These are phyloP conservation scores for Phalloptychus januarius DNA, from an alignment of 2,797 vertebrate genomes.

Conservation along the genomic window DNA sequence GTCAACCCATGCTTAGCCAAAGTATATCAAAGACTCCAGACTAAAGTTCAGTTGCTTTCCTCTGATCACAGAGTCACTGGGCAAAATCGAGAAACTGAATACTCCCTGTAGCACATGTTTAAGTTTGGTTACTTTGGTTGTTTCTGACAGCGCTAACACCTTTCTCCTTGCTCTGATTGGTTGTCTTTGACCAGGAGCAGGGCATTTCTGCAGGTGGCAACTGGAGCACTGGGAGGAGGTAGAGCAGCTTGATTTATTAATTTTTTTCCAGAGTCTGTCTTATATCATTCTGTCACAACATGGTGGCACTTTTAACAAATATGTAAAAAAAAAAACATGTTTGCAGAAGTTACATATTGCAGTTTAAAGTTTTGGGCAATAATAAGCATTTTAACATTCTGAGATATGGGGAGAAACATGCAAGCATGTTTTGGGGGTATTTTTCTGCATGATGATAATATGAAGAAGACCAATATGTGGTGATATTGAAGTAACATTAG, in stretches of 20 bases:
- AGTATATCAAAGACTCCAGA: constrained; percentile 35
- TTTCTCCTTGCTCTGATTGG: too few species aligned
- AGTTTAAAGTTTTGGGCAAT: neutral
- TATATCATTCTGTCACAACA: too few species aligned
- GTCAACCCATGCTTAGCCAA: constrained; percentile 43
- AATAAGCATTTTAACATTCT: neutral
- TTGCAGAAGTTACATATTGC: too few species aligned
- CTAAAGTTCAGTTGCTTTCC: neutral
- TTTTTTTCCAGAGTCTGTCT: too few species aligned
- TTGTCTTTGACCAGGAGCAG: too few species aligned
- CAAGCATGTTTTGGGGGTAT: neutral
- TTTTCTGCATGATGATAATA: neutral
- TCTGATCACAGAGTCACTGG: neutral
- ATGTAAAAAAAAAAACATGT: too few species aligned
- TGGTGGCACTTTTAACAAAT: too few species aligned
- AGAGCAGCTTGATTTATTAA: too few species aligned
- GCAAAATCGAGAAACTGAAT: neutral
- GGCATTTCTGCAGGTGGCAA: too few species aligned
- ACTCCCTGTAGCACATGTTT: neutral
- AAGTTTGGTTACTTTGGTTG: neutral
- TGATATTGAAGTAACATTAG: neutral
- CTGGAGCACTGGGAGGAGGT: too few species aligned
- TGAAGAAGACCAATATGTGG: too few species aligned
- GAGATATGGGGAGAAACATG: neutral
- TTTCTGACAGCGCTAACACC: too few species aligned